Conservation (phyloP, 2,113 vertebrate genomes). For the crab-eating macaque (Macaca fascicularis) region T2T-MFA8v1.1 NC_088375.1:195554001-195554500, state of each 20-base stretch:
- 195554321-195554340: background rate
- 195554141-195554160: background rate
- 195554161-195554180: background rate
- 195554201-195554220: background rate
- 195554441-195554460: background rate
- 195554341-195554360: background rate
- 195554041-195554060: background rate
- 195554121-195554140: slow-evolving; percentile 8
- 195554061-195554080: background rate
- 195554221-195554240: background rate
- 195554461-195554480: background rate
- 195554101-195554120: background rate
- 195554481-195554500: background rate
- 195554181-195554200: background rate
- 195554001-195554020: background rate
- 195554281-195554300: background rate
- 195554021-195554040: background rate
- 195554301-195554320: background rate
- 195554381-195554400: background rate
- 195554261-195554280: background rate
- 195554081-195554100: background rate
- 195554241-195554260: background rate
- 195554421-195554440: background rate
- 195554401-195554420: background rate
- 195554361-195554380: background rate